These are phyloP conservation scores for Elanus axillaris DNA, from an alignment of 2,113 vertebrate species.

Conservation along the genomic window DNA sequence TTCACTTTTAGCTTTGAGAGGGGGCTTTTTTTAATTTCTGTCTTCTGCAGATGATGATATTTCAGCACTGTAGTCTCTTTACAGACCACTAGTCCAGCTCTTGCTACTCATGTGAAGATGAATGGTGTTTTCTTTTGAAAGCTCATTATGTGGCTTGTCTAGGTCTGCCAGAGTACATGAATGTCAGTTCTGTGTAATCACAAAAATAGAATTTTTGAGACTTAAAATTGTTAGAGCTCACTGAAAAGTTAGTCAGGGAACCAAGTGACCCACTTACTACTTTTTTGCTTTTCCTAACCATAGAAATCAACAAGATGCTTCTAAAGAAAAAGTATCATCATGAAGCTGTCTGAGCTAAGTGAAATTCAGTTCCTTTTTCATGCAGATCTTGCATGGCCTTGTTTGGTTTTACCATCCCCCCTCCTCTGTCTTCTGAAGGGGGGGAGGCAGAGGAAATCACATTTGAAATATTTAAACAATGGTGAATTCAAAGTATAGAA, in stretches of 20 bases:
- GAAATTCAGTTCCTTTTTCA: not conserved
- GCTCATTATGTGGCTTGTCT: not conserved
- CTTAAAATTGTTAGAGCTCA: not conserved
- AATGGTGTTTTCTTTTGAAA: not conserved
- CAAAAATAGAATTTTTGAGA: not conserved
- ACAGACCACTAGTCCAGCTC: not conserved
- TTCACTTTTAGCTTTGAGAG: not conserved
- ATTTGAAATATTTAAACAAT: not conserved
- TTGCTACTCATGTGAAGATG: not conserved
- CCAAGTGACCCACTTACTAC: not conserved
- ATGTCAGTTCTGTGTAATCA: not conserved
- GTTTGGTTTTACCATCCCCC: not conserved
- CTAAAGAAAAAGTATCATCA: not conserved
- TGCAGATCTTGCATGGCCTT: not conserved
- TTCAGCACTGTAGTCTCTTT: not conserved
- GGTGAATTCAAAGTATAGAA: not conserved
- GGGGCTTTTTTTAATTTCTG: not conserved
- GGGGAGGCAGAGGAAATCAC: not conserved
- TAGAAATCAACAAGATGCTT: not conserved
- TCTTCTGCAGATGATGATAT: not conserved
- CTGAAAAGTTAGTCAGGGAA: not conserved
- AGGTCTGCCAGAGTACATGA: not conserved
- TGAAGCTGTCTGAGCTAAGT: not conserved
- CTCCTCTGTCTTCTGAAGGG: not conserved
- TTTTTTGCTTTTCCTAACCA: not conserved